phyloP scores from a whole-genome alignment of 2,113 vertebrate genomes.

The Alethe castanea region DNA sequence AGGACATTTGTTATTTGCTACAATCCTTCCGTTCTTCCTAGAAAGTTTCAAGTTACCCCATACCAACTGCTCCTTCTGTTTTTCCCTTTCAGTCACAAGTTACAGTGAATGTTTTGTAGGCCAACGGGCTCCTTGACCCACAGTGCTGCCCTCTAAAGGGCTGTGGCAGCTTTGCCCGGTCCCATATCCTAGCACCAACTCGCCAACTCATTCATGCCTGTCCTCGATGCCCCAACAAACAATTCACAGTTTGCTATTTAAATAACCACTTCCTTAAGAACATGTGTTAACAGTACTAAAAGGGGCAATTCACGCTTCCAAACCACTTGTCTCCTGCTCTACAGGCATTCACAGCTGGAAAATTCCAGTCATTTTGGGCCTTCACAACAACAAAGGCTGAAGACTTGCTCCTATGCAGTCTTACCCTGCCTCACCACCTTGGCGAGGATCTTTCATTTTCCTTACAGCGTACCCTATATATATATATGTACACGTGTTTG shows the following conservation, averaged over 20 bases:
- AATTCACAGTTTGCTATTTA: neutral
- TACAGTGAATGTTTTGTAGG: neutral
- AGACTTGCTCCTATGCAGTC: neutral
- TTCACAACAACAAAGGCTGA: neutral
- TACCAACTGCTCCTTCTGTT: neutral
- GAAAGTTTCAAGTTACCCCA: neutral
- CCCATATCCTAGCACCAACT: neutral
- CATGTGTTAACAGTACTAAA: neutral
- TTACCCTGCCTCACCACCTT: neutral
- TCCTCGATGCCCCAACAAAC: neutral
- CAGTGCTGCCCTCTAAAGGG: neutral
- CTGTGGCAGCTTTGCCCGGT: neutral
- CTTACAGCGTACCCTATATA: neutral
- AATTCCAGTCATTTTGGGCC: neutral
- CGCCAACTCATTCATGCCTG: rapidly evolving
- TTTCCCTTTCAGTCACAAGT: neutral
- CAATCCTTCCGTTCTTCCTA: neutral
- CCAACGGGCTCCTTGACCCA: neutral
- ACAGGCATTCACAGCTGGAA: neutral
- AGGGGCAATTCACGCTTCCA: neutral
- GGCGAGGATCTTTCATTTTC: neutral
- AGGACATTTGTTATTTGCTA: neutral
- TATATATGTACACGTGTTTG: neutral
- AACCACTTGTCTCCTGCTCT: neutral
- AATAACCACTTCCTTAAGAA: neutral